Percentiles rank a stretch among this genome's conserved stretches.
These are phyloP conservation scores for Pseudococcus viburni DNA, from an alignment of 2,888 invertebrate species.

Conservation along the genomic window DNA sequence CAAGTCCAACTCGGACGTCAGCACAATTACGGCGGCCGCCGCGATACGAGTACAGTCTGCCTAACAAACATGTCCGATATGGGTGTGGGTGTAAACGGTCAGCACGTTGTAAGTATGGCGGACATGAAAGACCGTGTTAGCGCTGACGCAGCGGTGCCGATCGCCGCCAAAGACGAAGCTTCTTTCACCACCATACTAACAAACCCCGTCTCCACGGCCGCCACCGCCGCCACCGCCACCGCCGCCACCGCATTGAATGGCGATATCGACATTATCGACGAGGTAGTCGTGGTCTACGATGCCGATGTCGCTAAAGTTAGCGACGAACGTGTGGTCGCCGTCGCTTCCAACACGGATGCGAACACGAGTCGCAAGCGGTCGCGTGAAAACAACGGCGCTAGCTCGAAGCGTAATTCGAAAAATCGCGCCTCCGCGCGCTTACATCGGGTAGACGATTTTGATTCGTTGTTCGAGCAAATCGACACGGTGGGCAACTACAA, in stretches of 20 bases:
- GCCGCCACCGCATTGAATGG: neutral
- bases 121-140: neutral
- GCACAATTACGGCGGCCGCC: neutral
- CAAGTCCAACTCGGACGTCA: neutral
- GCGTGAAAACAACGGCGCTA: neutral
- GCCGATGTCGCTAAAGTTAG: no score
- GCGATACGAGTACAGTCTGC: neutral
- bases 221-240: neutral
- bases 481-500: neutral
- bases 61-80: constrained; percentile 15
- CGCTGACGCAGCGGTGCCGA: no score
- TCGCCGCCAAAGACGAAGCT: neutral
- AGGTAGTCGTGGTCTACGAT: no score
- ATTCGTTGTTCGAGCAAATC: constrained; percentile 51
- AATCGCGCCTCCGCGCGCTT: neutral
- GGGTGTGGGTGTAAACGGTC: constrained; percentile 9
- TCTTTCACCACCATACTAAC: neutral
- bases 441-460: constrained; percentile 57
- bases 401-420: neutral
- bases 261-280: neutral
- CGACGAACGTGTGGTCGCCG: no score
- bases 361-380: neutral
- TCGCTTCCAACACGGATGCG: no score
- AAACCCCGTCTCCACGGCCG: neutral
- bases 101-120: constrained; percentile 7